Base-by-base conservation (phyloP, 2,797 vertebrate genomes). In the Sparidentex hasta region DNA sequence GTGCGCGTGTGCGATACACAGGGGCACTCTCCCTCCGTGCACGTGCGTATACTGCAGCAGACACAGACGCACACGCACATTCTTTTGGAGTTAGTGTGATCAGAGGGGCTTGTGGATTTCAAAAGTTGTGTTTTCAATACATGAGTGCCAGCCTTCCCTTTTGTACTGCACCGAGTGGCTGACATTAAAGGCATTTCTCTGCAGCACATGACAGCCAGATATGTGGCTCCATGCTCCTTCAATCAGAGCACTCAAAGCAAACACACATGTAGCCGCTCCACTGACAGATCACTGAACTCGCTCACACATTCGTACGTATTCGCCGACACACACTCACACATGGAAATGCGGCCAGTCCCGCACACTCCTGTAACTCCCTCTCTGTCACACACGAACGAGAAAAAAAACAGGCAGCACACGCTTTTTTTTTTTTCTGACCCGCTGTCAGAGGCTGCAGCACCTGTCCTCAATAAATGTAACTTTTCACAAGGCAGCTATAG, bases 101-200 rank as follows among this genome's bases (percentile, higher is more conserved):
- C 81, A 76, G 73, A 84, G 59, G 57, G 55, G 38, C 70, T 87
- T 48, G 74, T 88, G 78, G 74, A 65, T 87, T 87, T 82, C 78
- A 80, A 88, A 85, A 82, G 82, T 82, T 71, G 80, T 89, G 83
- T 82, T 90, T 89, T 84, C 61, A 84, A 81, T 87, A 71, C 73
- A 84, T 78, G 67, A 76, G 79, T 90, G 78, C 77, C 85, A 87
- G 82, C 74, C 82, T 62, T 76, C 59, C 50, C 82, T 87, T 89
- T 90, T 81, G 85, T 88, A 74, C 81, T 82, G 71, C 20, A 33
- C 54, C 13, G 82, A 85, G 72, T 86, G 81, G 77, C 83, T 73
- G 76, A 90, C 84, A 82, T 92, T 93, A 91, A 93, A 93, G 81
- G 90, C 85, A 93, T 93, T 92, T 94, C 85, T 89, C 73, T 64